Base-by-base conservation (phyloP, 2,797 vertebrate genomes). In the Mormyrus proboscirostris region DNA sequence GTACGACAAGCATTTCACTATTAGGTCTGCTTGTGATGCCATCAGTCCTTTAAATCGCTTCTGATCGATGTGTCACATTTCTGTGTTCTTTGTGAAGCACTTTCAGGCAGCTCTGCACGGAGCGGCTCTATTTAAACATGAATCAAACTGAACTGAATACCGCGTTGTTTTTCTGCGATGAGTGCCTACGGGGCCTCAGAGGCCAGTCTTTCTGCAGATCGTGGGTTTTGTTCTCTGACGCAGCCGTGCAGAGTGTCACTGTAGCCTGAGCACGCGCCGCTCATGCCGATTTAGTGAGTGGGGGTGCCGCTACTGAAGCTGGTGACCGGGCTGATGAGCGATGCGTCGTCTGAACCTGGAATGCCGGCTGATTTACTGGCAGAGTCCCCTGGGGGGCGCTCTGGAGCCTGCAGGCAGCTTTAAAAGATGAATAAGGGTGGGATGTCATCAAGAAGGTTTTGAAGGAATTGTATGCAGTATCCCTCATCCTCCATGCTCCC, bases 281-380 rank as follows among this genome's bases (percentile, higher is more conserved):
- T 85, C 29, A 73, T 90, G 87, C 65, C 49, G 88, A 90, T 92
- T 76, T 84, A 88, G 38, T 86, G 57, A 84, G 89, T 16, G 47
- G 83, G 47, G 47, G 85, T 22, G 50, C 19, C 83, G 41, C 85
- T 49, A 33, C 55, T n/a, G 10, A 16, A 86, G 87, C 86, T 89
- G 89, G 90, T 55, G 65, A 89, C 65, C 29, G 29, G 47, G 9
- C 83, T 41, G 44, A 87, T 86, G 89, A 87, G 83, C 33, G 12
- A 55, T 50, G 82, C 55, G 19, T 25, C 86, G 22, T 53, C 65
- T 69, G 87, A 91, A 89, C 55, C 88, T 82, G 85, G 88, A 88
- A 88, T 84, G 53, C 65, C 82, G n/a, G 79, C 9, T 62, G 89
- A 90, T 88, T 90, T 86, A 69, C 50, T 88, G 16, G 9, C 59